Percentiles rank a stretch among this genome's conserved stretches.
phyloP scores from a whole-genome alignment of 2,888 invertebrate species.

The Clunio marinus region DNA sequence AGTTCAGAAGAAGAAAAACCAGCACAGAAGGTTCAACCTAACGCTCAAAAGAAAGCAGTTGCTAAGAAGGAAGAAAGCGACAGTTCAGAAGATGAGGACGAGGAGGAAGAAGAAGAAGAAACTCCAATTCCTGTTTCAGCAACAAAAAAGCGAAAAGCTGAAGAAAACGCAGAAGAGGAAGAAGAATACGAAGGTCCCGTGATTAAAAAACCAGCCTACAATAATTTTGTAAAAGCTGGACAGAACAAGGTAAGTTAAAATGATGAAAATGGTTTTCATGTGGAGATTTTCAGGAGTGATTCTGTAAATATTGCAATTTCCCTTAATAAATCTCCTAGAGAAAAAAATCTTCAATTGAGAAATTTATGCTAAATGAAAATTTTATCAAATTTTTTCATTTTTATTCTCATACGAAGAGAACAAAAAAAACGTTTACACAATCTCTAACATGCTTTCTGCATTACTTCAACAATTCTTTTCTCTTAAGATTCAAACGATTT shows the following conservation, averaged over 20 bases:
- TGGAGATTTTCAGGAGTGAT: constrained; percentile 32
- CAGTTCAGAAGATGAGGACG: constrained; percentile 40
- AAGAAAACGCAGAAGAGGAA: constrained; percentile 45
- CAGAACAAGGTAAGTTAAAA: constrained; percentile 44
- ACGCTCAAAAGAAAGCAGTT: constrained; percentile 42
- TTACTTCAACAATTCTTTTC: no score
- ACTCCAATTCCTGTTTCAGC: constrained; percentile 21
- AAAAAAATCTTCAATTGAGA: not conserved
- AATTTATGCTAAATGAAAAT: not conserved
- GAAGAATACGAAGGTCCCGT: constrained; percentile 49
- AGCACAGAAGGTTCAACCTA: constrained; percentile 41
- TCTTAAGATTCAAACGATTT: constrained; percentile 11
- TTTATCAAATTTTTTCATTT: no score
- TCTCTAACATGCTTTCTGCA: constrained; percentile 42
- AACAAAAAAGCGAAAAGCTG: constrained; percentile 50
- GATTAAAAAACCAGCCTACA: constrained; percentile 59
- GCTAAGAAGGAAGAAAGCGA: not conserved
- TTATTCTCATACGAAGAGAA: no score
- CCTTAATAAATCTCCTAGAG: constrained; percentile 20
- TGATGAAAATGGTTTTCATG: constrained; percentile 19
- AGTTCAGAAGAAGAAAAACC: constrained; percentile 43
- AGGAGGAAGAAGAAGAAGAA: constrained; percentile 43
- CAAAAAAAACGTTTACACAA: constrained; percentile 51
- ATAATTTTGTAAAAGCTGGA: constrained; percentile 66
- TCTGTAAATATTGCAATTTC: constrained; percentile 20